Conservation (phyloP, 2,888 invertebrate genomes). For the Dryobotodes eremita region DNA sequence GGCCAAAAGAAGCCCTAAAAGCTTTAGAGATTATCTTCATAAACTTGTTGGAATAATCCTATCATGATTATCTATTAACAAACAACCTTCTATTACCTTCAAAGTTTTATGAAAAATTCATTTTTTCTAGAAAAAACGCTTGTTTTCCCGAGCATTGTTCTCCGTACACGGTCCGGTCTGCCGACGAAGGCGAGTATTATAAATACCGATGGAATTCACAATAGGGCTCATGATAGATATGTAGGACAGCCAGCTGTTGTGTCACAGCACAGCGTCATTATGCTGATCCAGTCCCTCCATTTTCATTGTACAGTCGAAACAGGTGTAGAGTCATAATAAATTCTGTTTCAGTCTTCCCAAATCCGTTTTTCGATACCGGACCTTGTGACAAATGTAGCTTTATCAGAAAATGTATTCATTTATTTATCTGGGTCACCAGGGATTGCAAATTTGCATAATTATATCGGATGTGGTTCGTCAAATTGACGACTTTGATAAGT, state of each 20-base stretch:
- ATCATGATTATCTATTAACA: slow-evolving; percentile 18
- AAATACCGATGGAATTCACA: slow-evolving; percentile 44
- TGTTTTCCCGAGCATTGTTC: background rate
- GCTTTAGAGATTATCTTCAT: slow-evolving; percentile 27
- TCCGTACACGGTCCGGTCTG: slow-evolving; percentile 12
- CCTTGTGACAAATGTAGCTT: slow-evolving; percentile 29
- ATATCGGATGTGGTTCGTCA: slow-evolving; percentile 14
- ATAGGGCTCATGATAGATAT: slow-evolving; percentile 42
- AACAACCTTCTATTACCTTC: slow-evolving; percentile 10
- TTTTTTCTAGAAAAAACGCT: background rate
- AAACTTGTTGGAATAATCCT: slow-evolving; percentile 46
- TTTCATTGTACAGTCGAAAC: slow-evolving; percentile 41
- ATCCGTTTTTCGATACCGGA: slow-evolving; percentile 34
- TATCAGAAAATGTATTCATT: slow-evolving; percentile 19
- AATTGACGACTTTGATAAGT: slow-evolving; percentile 1
- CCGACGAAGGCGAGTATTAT: slow-evolving; percentile 18
- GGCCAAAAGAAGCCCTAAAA: slow-evolving; percentile 35
- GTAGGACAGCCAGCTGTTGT: slow-evolving; percentile 60
- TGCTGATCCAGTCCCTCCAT: slow-evolving; percentile 39
- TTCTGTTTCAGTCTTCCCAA: slow-evolving; percentile 23
- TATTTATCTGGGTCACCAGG: slow-evolving; percentile 26
- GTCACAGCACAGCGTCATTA: slow-evolving; percentile 56
- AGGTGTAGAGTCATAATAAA: slow-evolving; percentile 48
- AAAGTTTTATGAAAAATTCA: slow-evolving; percentile 2
- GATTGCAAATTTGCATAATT: slow-evolving; percentile 22